Base-by-base conservation (phyloP, 1,140 invertebrate genomes). In the Belonocnema kinseyi region DNA sequence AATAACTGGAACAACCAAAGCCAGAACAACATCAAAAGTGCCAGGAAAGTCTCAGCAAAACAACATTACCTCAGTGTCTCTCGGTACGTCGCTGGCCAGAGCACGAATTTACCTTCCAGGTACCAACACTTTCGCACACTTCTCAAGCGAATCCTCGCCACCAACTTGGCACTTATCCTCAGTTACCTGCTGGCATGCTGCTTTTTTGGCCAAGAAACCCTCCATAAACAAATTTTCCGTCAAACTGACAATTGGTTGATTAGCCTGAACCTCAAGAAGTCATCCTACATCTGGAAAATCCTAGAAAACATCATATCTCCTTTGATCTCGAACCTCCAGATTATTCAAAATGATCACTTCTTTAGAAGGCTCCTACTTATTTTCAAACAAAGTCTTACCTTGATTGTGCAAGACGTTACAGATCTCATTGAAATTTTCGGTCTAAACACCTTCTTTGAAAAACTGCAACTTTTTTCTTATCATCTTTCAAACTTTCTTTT, bases 21-120 rank as follows among this genome's bases (percentile, higher is more conserved):
- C 88, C 90, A 19, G 75, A 79, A 7, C 58, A 66, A 84, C 50
- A 53, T 79, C 33, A 89, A 87, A 53, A 91, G 82, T 58, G 79
- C 73, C 26, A 90, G 88, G 71, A 92, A 90, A 78, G 81, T 93
- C 5, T 95, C 94, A 33, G 94, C 94, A 0, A 96, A 96, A 82
- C 94, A 96, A 81, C 94, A 96, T 84, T 96, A 96, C 86, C 83
- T 96, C 53, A 93, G 92, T 56, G 93, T 95, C 83, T 93, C 95
- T 71, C 90, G 95, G 87, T 96, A 96, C 85, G 92, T 96, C 73
- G 94, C 94, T 75, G 95, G 93, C 50, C 92, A 93, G 77, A 92
- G 88, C 78, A 92, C 92, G 66, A 92, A 91, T 85, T 86, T 92
- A 75, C 86, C 87, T 52, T 86, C 86, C 83, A 90, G 88, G 90